Evolutionary conservation across 2,113 vertebrate species (phyloP), one percentile per base, ranked within the genome.

Genomic region (Tyto alba): DNA sequence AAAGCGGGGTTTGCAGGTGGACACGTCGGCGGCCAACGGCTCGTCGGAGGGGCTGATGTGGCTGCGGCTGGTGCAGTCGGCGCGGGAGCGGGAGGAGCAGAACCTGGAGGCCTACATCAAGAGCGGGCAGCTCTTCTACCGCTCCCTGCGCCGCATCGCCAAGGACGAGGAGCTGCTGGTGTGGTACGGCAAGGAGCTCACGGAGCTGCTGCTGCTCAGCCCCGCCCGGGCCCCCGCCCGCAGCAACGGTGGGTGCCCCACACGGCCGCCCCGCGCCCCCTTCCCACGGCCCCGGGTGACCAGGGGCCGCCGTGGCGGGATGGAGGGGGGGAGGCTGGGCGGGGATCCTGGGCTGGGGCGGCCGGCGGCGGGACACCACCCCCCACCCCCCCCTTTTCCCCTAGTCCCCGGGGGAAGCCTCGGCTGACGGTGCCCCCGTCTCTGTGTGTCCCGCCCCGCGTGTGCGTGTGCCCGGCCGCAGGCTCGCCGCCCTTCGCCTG

Each of bases 21-120:
- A 99, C 98, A 99, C 99, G 3, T 99, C 99, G 4, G 99, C 99
- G 4, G 98, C 99, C 90, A 99, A 99, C 90, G 99, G 99, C 88
- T 99, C 99, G 68, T 99, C 99, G 0, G 99, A 99, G 97, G 99
- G 99, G 12, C 94, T 99, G 91, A 99, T 99, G 99, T 99, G 99
- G 99, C 98, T 99, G 55, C 98, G 99, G 79, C 97, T 99, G 88
- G 99, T 99, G 90, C 99, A 99, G 91, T 99, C 99, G 2, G 99
- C 99, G 32, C 97, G 99, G 91, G 99, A 99, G 97, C 98, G 98
- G 69, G 99, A 99, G 76, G 99, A 99, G 82, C 99, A 99, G 97
- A 99, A 99, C 96, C 98, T 99, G 59, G 99, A 99, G 97, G 99
- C 99, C 94, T 99, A 99, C 86, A 99, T 99, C 82, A 99, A 99